These are phyloP conservation scores for Catharus minimus DNA, from an alignment of 2,113 vertebrate species.

Conservation along the genomic window DNA sequence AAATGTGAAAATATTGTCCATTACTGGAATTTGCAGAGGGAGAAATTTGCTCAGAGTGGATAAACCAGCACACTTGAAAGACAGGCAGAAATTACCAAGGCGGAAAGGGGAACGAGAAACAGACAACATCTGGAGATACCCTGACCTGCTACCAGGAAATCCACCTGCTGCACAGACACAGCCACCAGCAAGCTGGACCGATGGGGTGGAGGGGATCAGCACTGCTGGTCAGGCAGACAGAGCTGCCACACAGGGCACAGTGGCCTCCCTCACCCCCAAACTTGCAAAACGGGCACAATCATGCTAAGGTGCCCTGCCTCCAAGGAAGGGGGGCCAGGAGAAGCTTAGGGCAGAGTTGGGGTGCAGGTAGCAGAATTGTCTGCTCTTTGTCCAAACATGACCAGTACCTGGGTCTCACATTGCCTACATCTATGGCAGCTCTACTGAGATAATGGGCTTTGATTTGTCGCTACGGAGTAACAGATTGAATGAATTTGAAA, in stretches of 20 bases:
- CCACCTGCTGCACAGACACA: neutral
- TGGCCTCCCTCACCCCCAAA: rapidly evolving
- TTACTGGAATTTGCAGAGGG: neutral
- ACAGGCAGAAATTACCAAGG: neutral
- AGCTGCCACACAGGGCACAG: neutral
- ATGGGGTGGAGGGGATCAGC: rapidly evolving
- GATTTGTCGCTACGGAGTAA: neutral
- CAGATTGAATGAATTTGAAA: neutral
- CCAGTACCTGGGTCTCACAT: rapidly evolving
- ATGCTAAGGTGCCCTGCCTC: neutral
- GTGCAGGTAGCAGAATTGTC: neutral
- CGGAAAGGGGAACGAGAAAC: neutral
- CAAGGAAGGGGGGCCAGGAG: neutral
- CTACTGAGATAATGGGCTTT: rapidly evolving
- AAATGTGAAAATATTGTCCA: neutral
- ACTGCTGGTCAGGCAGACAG: neutral
- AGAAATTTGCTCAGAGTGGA: neutral
- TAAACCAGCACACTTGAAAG: neutral
- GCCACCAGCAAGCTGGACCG: neutral
- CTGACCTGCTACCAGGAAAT: neutral
- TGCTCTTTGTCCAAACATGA: neutral
- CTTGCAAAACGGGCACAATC: neutral
- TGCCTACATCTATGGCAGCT: neutral
- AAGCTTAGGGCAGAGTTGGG: neutral
- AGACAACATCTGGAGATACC: neutral